phyloP scores from a whole-genome alignment of 2,888 invertebrate species.

The Aplocera efformata region DNA sequence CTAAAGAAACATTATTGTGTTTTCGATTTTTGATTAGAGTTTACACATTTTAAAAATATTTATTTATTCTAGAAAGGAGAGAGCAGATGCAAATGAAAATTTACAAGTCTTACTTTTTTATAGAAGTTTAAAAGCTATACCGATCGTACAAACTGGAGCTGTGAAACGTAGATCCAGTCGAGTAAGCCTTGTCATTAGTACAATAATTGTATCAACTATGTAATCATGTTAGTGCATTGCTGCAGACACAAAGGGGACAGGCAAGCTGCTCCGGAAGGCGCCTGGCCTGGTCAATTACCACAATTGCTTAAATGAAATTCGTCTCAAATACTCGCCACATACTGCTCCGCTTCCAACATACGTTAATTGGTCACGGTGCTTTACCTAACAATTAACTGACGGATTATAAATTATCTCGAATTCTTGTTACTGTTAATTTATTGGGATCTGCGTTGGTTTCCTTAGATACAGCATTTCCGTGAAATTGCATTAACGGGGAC shows the following conservation, averaged over 20 bases:
- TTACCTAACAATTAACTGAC: constrained; percentile 67
- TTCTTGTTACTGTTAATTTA: constrained; percentile 29
- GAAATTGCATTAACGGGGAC: constrained; percentile 5
- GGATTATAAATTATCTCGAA: constrained; percentile 43
- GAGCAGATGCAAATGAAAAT: too few relatives aligned
- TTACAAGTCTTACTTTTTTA: too few relatives aligned
- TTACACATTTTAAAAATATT: too few relatives aligned
- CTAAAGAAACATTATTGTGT: too few relatives aligned
- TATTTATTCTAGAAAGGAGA: too few relatives aligned
- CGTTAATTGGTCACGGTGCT: constrained; percentile 77
- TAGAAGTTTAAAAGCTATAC: too few relatives aligned
- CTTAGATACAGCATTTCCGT: constrained; percentile 3
- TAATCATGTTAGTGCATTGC: constrained; percentile 35
- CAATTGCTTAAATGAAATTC: constrained; percentile 78
- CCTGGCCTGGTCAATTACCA: constrained; percentile 68
- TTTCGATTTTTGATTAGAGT: too few relatives aligned
- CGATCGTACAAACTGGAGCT: too few relatives aligned
- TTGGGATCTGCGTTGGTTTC: constrained; percentile 16
- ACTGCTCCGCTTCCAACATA: constrained; percentile 44
- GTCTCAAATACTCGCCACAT: constrained; percentile 59
- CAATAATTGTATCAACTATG: constrained; percentile 16
- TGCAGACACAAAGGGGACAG: constrained; percentile 50
- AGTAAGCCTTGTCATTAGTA: neutral
- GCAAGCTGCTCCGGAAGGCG: constrained; percentile 64
- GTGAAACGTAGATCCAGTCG: neutral